Base-by-base conservation (phyloP, 1,140 invertebrate genomes). In the Drosophila nigrodunni region DNA sequence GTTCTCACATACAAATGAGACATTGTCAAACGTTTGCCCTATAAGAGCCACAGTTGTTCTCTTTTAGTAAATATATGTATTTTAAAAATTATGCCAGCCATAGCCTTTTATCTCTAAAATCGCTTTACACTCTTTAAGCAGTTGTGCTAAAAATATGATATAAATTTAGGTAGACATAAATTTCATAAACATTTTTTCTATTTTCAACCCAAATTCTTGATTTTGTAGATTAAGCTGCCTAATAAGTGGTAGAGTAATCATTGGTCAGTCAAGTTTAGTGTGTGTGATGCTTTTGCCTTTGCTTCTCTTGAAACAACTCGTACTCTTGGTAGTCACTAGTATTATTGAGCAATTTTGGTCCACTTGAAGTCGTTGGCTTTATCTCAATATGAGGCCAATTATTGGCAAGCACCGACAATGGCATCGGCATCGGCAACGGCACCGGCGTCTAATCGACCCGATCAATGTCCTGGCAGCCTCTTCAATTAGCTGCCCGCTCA, bases 351-450 rank as follows among this genome's bases (percentile, higher is more conserved):
- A 54, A 34, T 65, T 71, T 49, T 57, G 58, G 30, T 15, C 49
- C 58, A 47, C 47, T 69, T 70, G 25, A 30, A n/a, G 50, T n/a
- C 9, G 60, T 13, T 54, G 57, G 11, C 43, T 61, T 74, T 61
- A 74, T 69, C 65, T 74, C 72, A 50, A 70, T 62, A 43, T 74
- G 72, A 61, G 49, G 55, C 71, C 65, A 73, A 73, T 73, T 73
- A 73, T 66, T 21, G 69, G 43, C 44, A 43, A 43, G 34, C 39
- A 49, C 18, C 13, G 11, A 6, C 25, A 30, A 30, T 30, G 25
- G 50, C 69, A 65, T 34, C 61, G 69, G 52, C 69, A 41, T 3
- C n/a, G 54, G 8, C 34, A 47, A 4, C 7, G 11, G 50, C 70
- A 68, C 55, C 66, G 65, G 65, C 71, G 65, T 74, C 70, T 61